Evolutionary conservation across 2,113 vertebrate species (phyloP).

Genomic region (Petrocephalus microphthalmus): DNA sequence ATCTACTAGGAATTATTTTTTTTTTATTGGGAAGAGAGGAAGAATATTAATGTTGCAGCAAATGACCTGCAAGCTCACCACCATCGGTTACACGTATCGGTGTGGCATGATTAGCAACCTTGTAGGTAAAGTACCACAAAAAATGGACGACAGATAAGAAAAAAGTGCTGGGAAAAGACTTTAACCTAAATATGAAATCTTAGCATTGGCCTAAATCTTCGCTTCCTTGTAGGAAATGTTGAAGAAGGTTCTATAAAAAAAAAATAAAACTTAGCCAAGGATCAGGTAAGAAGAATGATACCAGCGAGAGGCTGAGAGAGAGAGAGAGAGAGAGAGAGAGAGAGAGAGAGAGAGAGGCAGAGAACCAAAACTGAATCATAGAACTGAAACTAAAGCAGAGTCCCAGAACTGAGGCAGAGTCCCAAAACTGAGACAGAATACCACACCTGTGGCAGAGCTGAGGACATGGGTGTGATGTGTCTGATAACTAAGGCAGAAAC

Average conservation of each 20-base stretch:
- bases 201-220: not conserved
- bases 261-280: not conserved
- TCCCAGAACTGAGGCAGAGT: too few relatives aligned
- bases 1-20: not conserved
- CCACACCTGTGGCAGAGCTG: too few relatives aligned
- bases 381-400: too few relatives aligned
- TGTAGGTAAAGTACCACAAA: not conserved
- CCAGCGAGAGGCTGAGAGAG: not conserved
- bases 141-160: not conserved
- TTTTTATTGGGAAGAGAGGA: not conserved
- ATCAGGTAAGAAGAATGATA: not conserved
- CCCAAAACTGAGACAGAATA: too few relatives aligned
- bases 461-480: too few relatives aligned
- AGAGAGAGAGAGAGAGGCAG: not conserved
- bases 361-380: too few relatives aligned
- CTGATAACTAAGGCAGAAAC: too few relatives aligned
- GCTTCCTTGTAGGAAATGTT: not conserved
- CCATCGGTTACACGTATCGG: not conserved
- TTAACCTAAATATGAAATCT: conserved; percentile 2
- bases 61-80: not conserved
- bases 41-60: not conserved
- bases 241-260: not conserved
- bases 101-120: conserved; percentile 5
- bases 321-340: not conserved
- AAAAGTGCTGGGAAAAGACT: not conserved